phyloP scores from a whole-genome alignment of 2,888 invertebrate genomes.

The Nomada ferruginata region DNA sequence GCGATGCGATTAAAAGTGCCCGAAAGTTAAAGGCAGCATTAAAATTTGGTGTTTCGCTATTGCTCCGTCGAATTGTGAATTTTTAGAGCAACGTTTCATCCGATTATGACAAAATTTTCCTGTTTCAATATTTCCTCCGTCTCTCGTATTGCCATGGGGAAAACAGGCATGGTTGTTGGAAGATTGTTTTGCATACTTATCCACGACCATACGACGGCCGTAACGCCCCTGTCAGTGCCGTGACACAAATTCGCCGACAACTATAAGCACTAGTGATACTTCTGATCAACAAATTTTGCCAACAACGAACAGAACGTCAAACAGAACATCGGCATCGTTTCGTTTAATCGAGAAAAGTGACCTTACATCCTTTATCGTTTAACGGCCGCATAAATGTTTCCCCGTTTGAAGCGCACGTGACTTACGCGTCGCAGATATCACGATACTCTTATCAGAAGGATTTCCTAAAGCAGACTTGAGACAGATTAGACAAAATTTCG shows the following conservation, averaged over 20 bases:
- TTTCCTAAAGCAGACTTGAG: neutral
- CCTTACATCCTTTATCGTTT: neutral
- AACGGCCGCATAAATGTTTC: conserved; percentile 14
- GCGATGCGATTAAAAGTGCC: neutral
- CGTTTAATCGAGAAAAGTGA: neutral
- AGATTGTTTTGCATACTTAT: conserved; percentile 30
- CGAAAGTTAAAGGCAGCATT: neutral
- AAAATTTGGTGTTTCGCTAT: neutral
- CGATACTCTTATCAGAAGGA: neutral
- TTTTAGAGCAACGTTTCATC: too few species aligned
- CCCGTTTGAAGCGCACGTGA: conserved; percentile 35
- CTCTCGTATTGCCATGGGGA: neutral
- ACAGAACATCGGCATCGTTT: neutral
- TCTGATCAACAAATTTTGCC: conserved; percentile 3
- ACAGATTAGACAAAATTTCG: neutral
- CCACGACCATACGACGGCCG: neutral
- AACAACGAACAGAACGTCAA: neutral
- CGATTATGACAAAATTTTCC: neutral
- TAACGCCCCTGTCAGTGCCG: conserved; percentile 24
- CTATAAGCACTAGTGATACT: neutral
- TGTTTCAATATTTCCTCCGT: neutral
- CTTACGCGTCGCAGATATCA: neutral
- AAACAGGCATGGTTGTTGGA: neutral
- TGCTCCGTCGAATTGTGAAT: neutral
- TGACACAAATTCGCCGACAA: conserved; percentile 43